phyloP scores from a whole-genome alignment of 2,888 invertebrate species.

The Chouioia cunea region DNA sequence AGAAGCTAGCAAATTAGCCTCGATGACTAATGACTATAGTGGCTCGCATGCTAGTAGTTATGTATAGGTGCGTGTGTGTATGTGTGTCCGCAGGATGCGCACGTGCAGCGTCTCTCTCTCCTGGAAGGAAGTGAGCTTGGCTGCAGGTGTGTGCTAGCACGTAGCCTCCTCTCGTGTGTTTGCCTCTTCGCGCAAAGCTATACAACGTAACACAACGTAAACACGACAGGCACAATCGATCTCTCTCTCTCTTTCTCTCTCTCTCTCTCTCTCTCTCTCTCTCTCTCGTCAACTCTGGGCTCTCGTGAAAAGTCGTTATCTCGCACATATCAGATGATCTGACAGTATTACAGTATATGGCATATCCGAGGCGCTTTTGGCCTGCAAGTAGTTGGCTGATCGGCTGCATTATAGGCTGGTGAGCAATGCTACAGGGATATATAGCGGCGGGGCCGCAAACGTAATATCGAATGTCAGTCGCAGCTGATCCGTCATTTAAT shows the following conservation, averaged over 20 bases:
- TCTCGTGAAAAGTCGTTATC: constrained; percentile 1
- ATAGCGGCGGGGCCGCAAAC: constrained; percentile 56
- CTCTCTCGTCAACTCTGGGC: not conserved
- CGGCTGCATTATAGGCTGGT: not conserved
- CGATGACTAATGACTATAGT: constrained; percentile 66
- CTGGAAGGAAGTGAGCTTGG: too few species aligned
- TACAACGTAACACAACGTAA: constrained; percentile 42
- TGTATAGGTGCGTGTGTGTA: constrained; percentile 46
- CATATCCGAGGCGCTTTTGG: too few species aligned
- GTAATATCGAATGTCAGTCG: constrained; percentile 68
- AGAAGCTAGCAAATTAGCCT: constrained; percentile 68
- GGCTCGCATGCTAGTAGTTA: constrained; percentile 22
- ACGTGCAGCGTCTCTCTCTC: constrained; percentile 25
- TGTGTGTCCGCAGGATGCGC: constrained; percentile 50
- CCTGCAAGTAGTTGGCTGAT: not conserved
- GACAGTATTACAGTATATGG: too few species aligned
- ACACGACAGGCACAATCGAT: not conserved
- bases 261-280: too few species aligned
- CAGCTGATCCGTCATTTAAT: constrained; percentile 67
- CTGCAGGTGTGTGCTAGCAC: constrained; percentile 5
- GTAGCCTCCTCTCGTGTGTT: constrained; percentile 30
- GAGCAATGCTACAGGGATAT: not conserved
- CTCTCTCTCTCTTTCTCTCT: not conserved
- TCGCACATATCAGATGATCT: too few species aligned
- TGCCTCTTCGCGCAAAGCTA: constrained; percentile 42